Evolutionary conservation across 1,140 invertebrate genomes (phyloP), one percentile per base, ranked within the genome.

Genomic region (Tribolium madens): DNA sequence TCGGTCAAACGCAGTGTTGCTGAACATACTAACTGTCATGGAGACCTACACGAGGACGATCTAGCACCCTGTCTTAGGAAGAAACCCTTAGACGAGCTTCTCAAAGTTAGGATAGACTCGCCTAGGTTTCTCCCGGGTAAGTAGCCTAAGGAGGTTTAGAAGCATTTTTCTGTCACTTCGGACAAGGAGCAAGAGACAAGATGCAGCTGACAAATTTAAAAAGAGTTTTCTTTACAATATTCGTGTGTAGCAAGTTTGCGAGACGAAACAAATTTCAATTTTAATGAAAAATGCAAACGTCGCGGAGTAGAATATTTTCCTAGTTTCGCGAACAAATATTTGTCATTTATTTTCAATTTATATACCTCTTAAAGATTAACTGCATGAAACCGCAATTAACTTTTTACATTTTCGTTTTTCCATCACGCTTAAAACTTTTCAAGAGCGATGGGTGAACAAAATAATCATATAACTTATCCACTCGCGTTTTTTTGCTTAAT

Each of bases 1-100:
- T 90, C 89, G 68, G 91, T 95, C 79, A 95, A 95, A 87, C 89
- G 92, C 82, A 91, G 91, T 83, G 93, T 95, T 12, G 93, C 93
- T 9, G 91, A 94, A 80, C 91, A 94, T 80, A 93, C 93, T 0
- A 90, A 90, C 5, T 95, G 94, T 84, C 91, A 93, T 81, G 93
- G 92, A 1, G 93, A 95, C 83, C 87, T 93, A 60, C 87, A 93
- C 31, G 90, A 92, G 78, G 93, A 95, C 79, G 94, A 96, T 86
- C 86, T 95, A 78, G 93, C 96, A 3, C 93, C 93, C 31, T 98
- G 96, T 85, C 88, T 96, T 76, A 89, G 94, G 60, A 89, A 91
- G 76, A 92, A 92, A 79, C 91, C 90, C 33, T 88, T 96, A 9
- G 87, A 90, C 9, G 91, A 94, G 64, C 88, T 96, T 36, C 87